phyloP scores from a whole-genome alignment of 2,888 invertebrate genomes.

The Girardia tigrina region DNA sequence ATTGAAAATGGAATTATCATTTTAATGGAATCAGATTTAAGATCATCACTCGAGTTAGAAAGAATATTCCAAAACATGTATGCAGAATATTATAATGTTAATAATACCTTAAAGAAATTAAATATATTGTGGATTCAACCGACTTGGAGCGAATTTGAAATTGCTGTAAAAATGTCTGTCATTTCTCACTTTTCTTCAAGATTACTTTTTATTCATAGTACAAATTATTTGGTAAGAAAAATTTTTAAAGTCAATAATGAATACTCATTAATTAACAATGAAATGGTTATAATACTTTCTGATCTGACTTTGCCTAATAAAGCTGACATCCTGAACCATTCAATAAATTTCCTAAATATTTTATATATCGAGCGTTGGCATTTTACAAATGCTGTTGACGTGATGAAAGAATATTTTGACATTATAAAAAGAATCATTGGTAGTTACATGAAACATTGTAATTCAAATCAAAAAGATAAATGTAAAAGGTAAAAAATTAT shows the following conservation, averaged over 20 bases:
- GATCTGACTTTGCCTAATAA: not conserved
- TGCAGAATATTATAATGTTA: not conserved
- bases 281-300: not conserved
- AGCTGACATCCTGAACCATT: not conserved
- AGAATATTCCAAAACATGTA: not conserved
- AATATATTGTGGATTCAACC: not conserved
- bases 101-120: not conserved
- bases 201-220: conserved; percentile 1
- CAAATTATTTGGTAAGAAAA: not conserved
- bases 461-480: not conserved
- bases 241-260: not conserved
- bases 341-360: not conserved
- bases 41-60: not conserved
- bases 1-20: not conserved
- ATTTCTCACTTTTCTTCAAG: not conserved
- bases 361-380: not conserved
- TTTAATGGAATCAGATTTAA: not conserved
- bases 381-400: not conserved
- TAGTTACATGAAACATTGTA: not conserved
- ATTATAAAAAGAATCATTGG: not conserved
- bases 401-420: not conserved
- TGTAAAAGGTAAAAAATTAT: not conserved
- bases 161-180: conserved; percentile 4
- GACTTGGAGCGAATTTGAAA: not conserved
- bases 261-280: not conserved